Percentiles rank a stretch among this genome's conserved stretches.
phyloP scores from a whole-genome alignment of 2,797 vertebrate genomes.

The Diglossa cyanea region DNA sequence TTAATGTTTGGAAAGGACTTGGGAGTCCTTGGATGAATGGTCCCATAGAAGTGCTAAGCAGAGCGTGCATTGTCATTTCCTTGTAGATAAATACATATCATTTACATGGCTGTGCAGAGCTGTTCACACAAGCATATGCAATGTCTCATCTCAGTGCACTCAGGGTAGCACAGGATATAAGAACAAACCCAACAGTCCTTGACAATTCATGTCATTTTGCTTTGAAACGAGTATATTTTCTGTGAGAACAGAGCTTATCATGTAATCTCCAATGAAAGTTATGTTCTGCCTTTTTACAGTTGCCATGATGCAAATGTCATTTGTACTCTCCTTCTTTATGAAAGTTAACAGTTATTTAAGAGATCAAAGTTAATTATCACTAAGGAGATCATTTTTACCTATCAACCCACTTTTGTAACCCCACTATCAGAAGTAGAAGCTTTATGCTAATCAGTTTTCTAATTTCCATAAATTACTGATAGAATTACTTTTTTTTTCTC shows the following conservation, averaged over 20 bases:
- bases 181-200: slow-evolving; percentile 45
- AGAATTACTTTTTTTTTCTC: slow-evolving; percentile 50
- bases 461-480: slow-evolving; percentile 74
- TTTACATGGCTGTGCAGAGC: neutral
- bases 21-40: slow-evolving; percentile 48
- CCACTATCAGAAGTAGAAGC: slow-evolving; percentile 70
- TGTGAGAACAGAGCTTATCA: slow-evolving; percentile 55
- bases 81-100: slow-evolving; percentile 15
- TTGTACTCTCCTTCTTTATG: slow-evolving; percentile 61
- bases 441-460: slow-evolving; percentile 72
- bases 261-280: slow-evolving; percentile 55
- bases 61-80: slow-evolving; percentile 32
- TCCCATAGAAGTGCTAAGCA: slow-evolving; percentile 15
- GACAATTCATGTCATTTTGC: slow-evolving; percentile 52
- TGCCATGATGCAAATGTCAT: slow-evolving; percentile 61
- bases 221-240: slow-evolving; percentile 54
- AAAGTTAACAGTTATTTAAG: slow-evolving; percentile 73
- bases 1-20: slow-evolving; percentile 47
- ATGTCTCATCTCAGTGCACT: slow-evolving; percentile 15
- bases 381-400: slow-evolving; percentile 74
- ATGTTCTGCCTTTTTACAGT: slow-evolving; percentile 65
- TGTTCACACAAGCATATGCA: neutral
- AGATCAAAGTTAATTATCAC: slow-evolving; percentile 76
- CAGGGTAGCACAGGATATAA: neutral
- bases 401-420: slow-evolving; percentile 73